These are phyloP conservation scores for Callaeas wilsoni DNA, from an alignment of 2,113 vertebrate species.

Conservation along the genomic window DNA sequence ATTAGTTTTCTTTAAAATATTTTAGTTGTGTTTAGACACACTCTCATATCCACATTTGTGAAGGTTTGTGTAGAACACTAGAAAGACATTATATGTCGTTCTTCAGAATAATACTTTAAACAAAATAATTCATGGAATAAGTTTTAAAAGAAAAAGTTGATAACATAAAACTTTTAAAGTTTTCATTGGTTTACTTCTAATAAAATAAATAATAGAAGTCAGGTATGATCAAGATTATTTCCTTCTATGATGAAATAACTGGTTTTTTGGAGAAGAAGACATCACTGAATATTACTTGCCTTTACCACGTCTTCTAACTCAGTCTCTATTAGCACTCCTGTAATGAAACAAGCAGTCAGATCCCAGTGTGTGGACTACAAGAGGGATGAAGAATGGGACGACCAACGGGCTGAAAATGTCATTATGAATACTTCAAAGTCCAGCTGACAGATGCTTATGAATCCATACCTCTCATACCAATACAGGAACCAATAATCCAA, in stretches of 20 bases:
- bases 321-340: fast-evolving
- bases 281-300: neutral
- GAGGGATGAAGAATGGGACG: neutral
- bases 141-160: neutral
- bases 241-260: neutral
- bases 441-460: neutral
- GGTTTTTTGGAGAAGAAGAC: neutral
- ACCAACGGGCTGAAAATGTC: neutral
- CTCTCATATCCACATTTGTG: neutral
- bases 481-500: neutral
- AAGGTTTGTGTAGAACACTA: neutral
- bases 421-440: neutral
- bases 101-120: neutral
- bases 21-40: neutral
- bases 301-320: neutral
- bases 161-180: neutral
- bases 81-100: neutral
- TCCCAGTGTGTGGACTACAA: neutral
- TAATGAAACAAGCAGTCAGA: neutral
- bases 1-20: neutral
- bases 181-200: neutral
- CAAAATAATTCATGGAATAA: neutral
- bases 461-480: neutral
- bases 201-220: neutral
- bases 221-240: neutral